A percentile compares a stretch with the other conserved stretches of the same genome.
phyloP scores from a whole-genome alignment of 2,113 vertebrate genomes.

The Etheostoma cragini region DNA sequence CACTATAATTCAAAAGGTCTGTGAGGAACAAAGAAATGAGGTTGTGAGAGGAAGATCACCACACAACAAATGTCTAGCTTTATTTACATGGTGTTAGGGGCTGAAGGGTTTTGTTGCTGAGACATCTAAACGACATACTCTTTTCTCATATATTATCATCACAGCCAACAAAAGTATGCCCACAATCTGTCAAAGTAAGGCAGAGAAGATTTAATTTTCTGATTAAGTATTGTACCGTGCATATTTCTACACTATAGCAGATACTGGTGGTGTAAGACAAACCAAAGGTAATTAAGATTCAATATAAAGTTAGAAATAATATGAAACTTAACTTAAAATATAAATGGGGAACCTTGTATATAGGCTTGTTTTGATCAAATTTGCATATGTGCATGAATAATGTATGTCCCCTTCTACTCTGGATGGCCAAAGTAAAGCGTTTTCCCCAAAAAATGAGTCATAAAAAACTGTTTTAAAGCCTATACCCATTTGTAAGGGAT shows the following conservation, averaged over 20 bases:
- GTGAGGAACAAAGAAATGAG: not conserved
- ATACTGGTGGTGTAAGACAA: not conserved
- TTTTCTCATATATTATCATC: not conserved
- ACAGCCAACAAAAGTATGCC: not conserved
- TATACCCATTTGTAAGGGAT: not conserved
- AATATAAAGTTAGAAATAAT: not conserved
- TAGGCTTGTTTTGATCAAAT: not conserved
- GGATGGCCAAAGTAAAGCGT: not conserved
- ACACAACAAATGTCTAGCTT: not conserved
- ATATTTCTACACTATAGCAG: not conserved
- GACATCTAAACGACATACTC: not conserved
- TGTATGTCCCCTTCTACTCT: not conserved
- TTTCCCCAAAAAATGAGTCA: not conserved
- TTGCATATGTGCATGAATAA: constrained; percentile 7
- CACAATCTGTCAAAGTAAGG: not conserved
- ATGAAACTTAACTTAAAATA: not conserved
- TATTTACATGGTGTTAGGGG: not conserved
- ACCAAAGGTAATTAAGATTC: not conserved
- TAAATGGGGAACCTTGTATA: not conserved
- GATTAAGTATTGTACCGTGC: not conserved
- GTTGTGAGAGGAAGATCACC: not conserved
- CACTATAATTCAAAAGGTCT: constrained; percentile 21
- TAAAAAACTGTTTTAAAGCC: not conserved
- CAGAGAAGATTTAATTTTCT: constrained; percentile 14
- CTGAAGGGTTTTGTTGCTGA: not conserved